phyloP scores from a whole-genome alignment of 2,797 vertebrate species.

The Sylvilagus floridanus region DNA sequence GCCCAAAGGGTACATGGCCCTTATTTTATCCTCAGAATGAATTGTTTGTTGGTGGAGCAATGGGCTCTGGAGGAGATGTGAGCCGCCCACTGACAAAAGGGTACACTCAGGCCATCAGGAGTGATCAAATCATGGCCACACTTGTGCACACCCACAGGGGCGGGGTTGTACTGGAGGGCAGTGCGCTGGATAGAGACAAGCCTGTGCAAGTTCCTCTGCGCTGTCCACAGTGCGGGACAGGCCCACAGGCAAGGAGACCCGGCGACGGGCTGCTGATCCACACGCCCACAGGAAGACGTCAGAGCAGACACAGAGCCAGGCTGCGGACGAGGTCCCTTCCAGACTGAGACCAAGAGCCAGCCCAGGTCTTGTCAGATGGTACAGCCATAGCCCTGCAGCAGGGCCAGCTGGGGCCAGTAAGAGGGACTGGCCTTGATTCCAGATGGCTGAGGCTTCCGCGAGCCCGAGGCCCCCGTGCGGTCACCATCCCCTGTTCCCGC shows the following conservation, averaged over 20 bases:
- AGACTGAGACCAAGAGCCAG: not conserved
- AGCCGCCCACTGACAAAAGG: not conserved
- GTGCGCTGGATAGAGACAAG: not conserved
- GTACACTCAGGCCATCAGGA: not conserved
- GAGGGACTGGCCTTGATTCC: not conserved
- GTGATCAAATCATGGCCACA: not conserved
- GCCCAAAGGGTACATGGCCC: not conserved
- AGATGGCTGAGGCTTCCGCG: not conserved
- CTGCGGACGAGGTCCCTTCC: not conserved
- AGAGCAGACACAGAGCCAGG: not conserved
- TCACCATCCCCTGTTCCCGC: not conserved
- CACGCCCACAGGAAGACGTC: not conserved
- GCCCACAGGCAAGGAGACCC: not conserved
- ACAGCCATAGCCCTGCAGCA: not conserved
- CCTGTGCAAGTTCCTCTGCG: not conserved
- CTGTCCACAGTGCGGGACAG: not conserved
- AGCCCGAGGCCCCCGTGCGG: not conserved
- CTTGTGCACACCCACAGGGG: not conserved
- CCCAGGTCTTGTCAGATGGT: not conserved
- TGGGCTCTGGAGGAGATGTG: not conserved
- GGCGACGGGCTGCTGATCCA: not conserved
- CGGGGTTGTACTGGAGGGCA: not conserved
- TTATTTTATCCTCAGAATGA: not conserved
- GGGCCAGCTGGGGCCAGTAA: not conserved
- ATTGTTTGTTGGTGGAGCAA: not conserved